Conservation (phyloP, 2,888 invertebrate species). For the Conus canariensis region DNA sequence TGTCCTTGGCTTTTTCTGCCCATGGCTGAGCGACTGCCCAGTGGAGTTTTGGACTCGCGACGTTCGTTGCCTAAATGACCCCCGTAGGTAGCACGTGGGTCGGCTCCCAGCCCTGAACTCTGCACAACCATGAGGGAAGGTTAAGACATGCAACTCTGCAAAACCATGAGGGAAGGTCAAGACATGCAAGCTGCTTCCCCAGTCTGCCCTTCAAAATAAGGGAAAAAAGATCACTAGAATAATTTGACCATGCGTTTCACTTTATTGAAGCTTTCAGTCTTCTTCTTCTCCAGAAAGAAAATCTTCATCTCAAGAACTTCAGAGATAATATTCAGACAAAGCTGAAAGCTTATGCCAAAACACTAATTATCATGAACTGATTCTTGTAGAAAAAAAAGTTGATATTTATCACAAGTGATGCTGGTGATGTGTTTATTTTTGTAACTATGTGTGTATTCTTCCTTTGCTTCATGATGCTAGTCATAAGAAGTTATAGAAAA, state of each 20-base stretch:
- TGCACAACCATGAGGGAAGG: not conserved
- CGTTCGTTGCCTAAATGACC: conserved; percentile 60
- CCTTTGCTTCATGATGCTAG: no score
- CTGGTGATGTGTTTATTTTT: no score
- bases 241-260: not conserved
- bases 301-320: not conserved
- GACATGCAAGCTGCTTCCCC: not conserved
- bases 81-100: conserved; percentile 27
- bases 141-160: not conserved
- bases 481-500: no score
- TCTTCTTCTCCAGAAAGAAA: no score
- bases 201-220: not conserved
- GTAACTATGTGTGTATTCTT: no score
- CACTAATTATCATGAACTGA: no score
- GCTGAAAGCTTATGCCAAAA: no score
- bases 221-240: not conserved
- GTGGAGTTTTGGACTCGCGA: conserved; percentile 60
- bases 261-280: no score
- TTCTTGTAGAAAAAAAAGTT: no score
- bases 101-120: conserved; percentile 41
- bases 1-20: conserved; percentile 30
- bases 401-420: no score
- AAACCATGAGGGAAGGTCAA: not conserved
- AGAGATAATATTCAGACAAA: not conserved
- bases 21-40: conserved; percentile 56